phyloP scores from a whole-genome alignment of 2,113 vertebrate genomes.

The Neoarius graeffei region DNA sequence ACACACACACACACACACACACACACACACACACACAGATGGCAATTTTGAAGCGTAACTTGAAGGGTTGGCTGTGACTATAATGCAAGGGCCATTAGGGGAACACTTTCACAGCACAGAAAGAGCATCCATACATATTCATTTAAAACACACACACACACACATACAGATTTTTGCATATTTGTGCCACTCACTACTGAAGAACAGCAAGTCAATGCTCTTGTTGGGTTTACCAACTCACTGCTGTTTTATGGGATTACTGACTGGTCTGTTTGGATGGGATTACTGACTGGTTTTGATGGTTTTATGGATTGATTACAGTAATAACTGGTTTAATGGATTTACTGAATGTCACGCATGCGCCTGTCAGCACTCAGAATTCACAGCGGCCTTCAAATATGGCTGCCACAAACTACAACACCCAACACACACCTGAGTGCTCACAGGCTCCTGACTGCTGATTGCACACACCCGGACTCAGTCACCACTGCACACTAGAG shows the following conservation, averaged over 20 bases:
- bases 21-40: slow-evolving; percentile 29
- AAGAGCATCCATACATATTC: slow-evolving; percentile 13
- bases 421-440: too few relatives aligned
- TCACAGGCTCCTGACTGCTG: too few relatives aligned
- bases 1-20: slow-evolving; percentile 4
- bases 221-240: not conserved
- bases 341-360: not conserved
- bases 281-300: not conserved
- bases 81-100: slow-evolving; percentile 43
- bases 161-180: slow-evolving; percentile 3
- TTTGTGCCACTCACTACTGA: not conserved
- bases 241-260: not conserved
- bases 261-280: not conserved
- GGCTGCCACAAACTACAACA: too few relatives aligned
- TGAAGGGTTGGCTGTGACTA: slow-evolving; percentile 33
- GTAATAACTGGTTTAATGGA: not conserved
- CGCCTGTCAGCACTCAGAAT: too few relatives aligned
- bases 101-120: slow-evolving; percentile 30
- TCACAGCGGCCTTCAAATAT: too few relatives aligned
- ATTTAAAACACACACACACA: not conserved
- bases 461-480: too few relatives aligned
- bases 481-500: too few relatives aligned
- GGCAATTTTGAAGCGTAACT: slow-evolving; percentile 37
- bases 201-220: not conserved
- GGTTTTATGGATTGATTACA: not conserved